Base-by-base conservation (phyloP, 2,888 invertebrate species). In the Ormyrus rosae region DNA sequence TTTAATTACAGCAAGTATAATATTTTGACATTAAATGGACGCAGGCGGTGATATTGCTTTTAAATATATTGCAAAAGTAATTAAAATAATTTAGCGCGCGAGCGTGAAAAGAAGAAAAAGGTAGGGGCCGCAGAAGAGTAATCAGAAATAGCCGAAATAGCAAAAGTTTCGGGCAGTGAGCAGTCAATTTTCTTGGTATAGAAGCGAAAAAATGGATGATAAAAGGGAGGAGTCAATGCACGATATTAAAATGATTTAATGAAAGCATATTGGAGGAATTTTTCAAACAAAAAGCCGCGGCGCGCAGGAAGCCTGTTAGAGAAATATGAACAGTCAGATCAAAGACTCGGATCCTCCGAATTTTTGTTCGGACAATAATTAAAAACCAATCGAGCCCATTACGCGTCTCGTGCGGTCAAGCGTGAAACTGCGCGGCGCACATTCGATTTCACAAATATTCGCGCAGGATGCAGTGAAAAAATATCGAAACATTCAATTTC, bases 381-480 rank as follows among this genome's bases (percentile, higher is more conserved):
- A 86, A 86, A 86, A 86, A 84, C 68, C 74, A 81, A 83, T 83
- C 80, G 71, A 75, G 10, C 65, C 81, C 75, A 82, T 82, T 81
- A 78, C 63, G 78, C 13, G 69, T 50, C 55, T 65, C 74, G 80
- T 6, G 60, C 50, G 68, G 65, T 82, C 84, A 72, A 84, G 85
- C 84, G 82, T 83, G 81, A 85, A 85, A 83, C 73, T 78, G 56
- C 56, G 8, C 78, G 5, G 60, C 60, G 46, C 71, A 70, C 65
- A 55, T 78, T 81, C 72, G 76, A 81, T 78, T 81, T 80, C 80
- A 64, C 82, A 78, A 78, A 82, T 80, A 82, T 82, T 75, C 78
- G 34, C 46, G 61, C 63, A 65, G 46, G 34, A 76, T 79, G 56
- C 65, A 34, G 34, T 34, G 73, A 64, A 75, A 81, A 82, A 81